phyloP scores from a whole-genome alignment of 2,888 invertebrate species.

The Candidula unifasciata region DNA sequence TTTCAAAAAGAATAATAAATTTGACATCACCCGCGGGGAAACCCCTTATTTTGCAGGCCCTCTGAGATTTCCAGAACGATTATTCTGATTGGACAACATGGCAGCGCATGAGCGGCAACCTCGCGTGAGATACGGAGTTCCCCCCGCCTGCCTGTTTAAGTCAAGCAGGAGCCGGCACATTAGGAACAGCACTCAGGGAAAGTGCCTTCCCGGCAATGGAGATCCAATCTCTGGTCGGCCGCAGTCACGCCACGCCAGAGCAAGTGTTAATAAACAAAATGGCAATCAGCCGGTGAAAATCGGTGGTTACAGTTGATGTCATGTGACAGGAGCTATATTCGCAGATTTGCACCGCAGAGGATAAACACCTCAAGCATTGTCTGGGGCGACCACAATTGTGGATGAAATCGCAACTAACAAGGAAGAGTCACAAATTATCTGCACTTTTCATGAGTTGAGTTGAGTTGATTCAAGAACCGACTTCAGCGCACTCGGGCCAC shows the following conservation, averaged over 20 bases:
- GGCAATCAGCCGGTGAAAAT: slow-evolving; percentile 16
- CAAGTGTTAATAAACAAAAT: slow-evolving; percentile 35
- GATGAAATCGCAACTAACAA: no score
- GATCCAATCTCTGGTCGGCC: not conserved
- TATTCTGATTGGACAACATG: slow-evolving; percentile 38
- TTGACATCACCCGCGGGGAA: slow-evolving; percentile 38
- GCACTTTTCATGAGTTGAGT: not conserved
- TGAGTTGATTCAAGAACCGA: no score
- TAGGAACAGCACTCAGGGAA: slow-evolving; percentile 32
- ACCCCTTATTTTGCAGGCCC: slow-evolving; percentile 35
- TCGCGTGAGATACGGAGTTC: slow-evolving; percentile 24
- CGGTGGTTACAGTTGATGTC: slow-evolving; percentile 25
- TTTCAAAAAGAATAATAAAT: slow-evolving; percentile 49
- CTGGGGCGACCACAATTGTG: not conserved
- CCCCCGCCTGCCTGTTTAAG: not conserved
- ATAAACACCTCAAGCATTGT: not conserved
- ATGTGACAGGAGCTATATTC: slow-evolving; percentile 7
- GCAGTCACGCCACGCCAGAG: slow-evolving; percentile 34
- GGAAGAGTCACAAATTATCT: not conserved
- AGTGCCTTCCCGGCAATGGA: slow-evolving; percentile 31
- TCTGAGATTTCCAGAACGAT: slow-evolving; percentile 37
- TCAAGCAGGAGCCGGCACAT: not conserved
- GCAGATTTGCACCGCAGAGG: not conserved
- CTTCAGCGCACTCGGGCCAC: no score
- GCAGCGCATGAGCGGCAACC: slow-evolving; percentile 19